phyloP scores from a whole-genome alignment of 2,113 vertebrate species.

The Hystrix cristata region DNA sequence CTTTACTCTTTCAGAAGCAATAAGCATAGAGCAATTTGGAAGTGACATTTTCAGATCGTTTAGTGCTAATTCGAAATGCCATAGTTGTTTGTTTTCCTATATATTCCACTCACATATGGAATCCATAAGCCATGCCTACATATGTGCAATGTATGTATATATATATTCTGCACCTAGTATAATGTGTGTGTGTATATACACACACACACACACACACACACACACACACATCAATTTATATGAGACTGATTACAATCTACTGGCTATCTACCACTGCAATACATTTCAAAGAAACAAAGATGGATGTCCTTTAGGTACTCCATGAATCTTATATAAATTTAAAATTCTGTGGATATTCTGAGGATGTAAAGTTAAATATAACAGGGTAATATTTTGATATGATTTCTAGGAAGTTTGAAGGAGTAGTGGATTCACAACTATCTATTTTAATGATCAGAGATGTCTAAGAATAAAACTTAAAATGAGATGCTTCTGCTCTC shows the following conservation, averaged over 20 bases:
- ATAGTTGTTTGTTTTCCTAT: constrained; percentile 46
- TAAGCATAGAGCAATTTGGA: constrained; percentile 24
- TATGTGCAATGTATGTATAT: not conserved
- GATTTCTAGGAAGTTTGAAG: not conserved
- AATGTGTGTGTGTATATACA: too few species aligned
- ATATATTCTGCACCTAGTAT: not conserved
- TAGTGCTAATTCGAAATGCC: constrained; percentile 26
- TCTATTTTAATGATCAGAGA: not conserved
- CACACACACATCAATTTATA: constrained; percentile 60
- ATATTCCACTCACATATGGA: not conserved
- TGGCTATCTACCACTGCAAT: constrained; percentile 35
- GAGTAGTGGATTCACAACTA: not conserved
- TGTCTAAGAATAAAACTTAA: constrained; percentile 44
- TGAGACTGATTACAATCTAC: constrained; percentile 6
- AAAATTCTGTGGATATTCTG: not conserved
- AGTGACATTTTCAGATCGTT: constrained; percentile 16
- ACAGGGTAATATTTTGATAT: not conserved
- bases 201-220: not conserved
- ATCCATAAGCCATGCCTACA: not conserved
- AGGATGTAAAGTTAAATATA: not conserved
- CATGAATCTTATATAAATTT: constrained; percentile 13
- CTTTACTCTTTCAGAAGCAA: not conserved
- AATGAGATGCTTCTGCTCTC: not conserved
- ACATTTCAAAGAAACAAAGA: constrained; percentile 41
- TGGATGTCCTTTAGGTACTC: constrained; percentile 8